These are phyloP conservation scores for Arenaria interpres DNA, from an alignment of 2,113 vertebrate genomes.

Conservation along the genomic window DNA sequence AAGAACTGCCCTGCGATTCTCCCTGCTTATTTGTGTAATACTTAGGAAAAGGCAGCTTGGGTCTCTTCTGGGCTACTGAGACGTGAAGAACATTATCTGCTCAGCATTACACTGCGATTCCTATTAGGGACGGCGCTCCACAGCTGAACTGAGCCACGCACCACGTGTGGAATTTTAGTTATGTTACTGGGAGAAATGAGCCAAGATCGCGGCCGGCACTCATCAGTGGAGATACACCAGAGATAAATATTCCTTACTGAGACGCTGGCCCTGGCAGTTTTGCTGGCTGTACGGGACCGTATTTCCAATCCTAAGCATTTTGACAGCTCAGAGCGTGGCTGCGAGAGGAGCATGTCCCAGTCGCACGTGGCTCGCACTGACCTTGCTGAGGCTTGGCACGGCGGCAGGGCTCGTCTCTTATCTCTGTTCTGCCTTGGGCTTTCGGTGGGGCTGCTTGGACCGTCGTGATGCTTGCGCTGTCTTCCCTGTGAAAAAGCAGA, in stretches of 20 bases:
- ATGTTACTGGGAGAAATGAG: constrained; percentile 45
- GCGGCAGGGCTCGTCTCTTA: neutral
- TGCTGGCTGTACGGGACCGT: neutral
- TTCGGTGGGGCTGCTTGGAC: neutral
- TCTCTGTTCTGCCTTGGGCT: neutral
- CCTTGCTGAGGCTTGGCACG: neutral
- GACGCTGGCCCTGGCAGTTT: neutral
- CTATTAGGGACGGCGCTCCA: constrained; percentile 48
- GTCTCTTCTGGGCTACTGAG: neutral
- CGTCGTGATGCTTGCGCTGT: accelerated
- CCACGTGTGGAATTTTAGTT: constrained; percentile 55
- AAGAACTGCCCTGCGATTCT: neutral
- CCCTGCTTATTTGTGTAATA: neutral
- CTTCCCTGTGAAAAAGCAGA: neutral
- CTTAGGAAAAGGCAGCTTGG: neutral
- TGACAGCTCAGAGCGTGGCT: constrained; percentile 10
- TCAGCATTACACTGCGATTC: neutral
- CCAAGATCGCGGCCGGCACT: neutral
- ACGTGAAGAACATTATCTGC: constrained; percentile 1
- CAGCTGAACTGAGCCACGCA: constrained; percentile 46
- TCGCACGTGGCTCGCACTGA: neutral
- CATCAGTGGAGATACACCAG: constrained; percentile 23
- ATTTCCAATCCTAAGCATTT: neutral
- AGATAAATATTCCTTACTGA: constrained; percentile 13
- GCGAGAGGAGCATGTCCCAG: neutral